phyloP scores from a whole-genome alignment of 2,888 invertebrate genomes.

The Nasonovia ribisnigri region DNA sequence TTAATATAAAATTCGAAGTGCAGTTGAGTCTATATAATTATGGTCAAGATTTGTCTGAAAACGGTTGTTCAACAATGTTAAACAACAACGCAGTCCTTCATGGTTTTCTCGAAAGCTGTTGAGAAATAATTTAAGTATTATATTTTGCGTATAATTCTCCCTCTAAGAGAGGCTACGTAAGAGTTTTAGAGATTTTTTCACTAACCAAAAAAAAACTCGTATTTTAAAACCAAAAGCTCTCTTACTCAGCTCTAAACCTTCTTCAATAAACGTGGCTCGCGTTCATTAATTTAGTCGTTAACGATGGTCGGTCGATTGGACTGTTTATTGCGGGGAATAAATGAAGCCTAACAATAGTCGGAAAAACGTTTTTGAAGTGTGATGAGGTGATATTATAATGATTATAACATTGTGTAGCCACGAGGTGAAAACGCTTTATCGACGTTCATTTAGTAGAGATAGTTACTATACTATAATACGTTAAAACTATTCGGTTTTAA shows the following conservation, averaged over 20 bases:
- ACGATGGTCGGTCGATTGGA: neutral
- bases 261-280: neutral
- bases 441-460: neutral
- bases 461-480: neutral
- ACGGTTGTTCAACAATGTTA: neutral
- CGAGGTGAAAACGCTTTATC: neutral
- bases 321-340: neutral
- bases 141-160: neutral
- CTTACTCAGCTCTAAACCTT: neutral
- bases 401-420: neutral
- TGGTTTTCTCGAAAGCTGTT: neutral
- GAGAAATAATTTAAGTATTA: neutral
- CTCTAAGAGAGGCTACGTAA: neutral
- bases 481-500: neutral
- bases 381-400: neutral
- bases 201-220: neutral
- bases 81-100: neutral
- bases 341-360: neutral
- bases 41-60: neutral
- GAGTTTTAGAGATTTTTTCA: neutral
- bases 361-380: constrained; percentile 16
- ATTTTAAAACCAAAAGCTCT: neutral
- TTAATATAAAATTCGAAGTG: neutral
- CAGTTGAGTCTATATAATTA: neutral
- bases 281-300: constrained; percentile 16